Base-by-base conservation (phyloP, 2,888 invertebrate species). In the Lypha dubia region DNA sequence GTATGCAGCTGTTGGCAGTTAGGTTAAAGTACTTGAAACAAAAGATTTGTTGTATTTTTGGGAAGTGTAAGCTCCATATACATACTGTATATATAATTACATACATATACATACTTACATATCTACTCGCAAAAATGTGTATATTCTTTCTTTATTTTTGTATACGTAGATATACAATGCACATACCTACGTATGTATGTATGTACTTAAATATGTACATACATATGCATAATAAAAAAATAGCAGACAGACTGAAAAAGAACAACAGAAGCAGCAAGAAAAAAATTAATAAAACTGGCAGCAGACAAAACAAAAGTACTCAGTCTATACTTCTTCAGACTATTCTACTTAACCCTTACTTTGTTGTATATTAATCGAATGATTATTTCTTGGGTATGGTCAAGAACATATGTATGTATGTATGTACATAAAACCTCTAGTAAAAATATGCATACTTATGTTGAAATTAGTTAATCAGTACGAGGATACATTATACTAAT, bases 371-470 rank as follows among this genome's bases (percentile, higher is more conserved):
- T 74, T 79, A 84, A 79, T 84, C 84, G 77, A 79, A 81, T 88
- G 77, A 79, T 79, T 88, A 87, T 88, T 89, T n/a, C n/a, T 90
- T 90, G 90, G 90, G 91, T 89, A 90, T 91, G 90, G 90, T 90
- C 90, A 90, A 91, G 90, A 90, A 89, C 75, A 73, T 58, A 77
- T 17, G 32, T 17, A 15, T 53, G 13, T 4, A 32, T 32, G n/a
- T 28, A 28, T 24, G 15, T 7, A 28, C 7, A n/a, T n/a, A n/a
- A n/a, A n/a, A n/a, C n/a, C n/a, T n/a, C n/a, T n/a, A n/a, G n/a
- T n/a, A n/a, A n/a, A n/a, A n/a, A 24, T 53, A 24, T 28, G n/a
- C 4, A 56, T 46, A 1, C 3, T 8, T 15, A 13, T 62, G n/a
- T n/a, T n/a, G n/a, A n/a, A n/a, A 56, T 53, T 62, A 51, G 15